Evolutionary conservation across 2,113 vertebrate genomes (phyloP).

Genomic region (Brienomyrus longianalis): DNA sequence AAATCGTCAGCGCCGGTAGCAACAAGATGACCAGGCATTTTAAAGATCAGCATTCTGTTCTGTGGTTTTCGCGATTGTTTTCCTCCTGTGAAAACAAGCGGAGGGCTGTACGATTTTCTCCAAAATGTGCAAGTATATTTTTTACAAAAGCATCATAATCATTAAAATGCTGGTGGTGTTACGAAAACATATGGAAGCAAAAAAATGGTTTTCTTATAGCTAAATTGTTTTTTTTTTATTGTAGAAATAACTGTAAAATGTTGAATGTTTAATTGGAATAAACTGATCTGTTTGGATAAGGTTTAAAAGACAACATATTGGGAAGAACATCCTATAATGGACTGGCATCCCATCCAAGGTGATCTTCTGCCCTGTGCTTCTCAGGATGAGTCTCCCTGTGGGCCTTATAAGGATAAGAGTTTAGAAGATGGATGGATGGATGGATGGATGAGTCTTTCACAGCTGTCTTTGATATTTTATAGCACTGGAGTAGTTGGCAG

Average conservation of each 20-base stretch:
- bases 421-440: neutral
- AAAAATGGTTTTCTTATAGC: neutral
- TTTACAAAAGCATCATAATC: neutral
- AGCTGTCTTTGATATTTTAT: neutral
- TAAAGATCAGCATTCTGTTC: neutral
- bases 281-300: neutral
- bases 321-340: neutral
- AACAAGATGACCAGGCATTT: neutral
- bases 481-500: neutral
- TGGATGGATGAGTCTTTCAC: neutral
- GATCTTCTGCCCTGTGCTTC: neutral
- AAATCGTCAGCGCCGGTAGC: neutral
- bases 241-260: neutral
- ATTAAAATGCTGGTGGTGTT: neutral
- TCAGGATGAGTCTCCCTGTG: neutral
- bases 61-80: neutral
- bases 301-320: neutral
- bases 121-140: neutral
- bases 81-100: neutral
- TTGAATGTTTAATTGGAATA: neutral
- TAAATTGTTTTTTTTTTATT: neutral
- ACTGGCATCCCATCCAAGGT: neutral
- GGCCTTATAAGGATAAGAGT: neutral
- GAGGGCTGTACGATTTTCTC: neutral
- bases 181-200: neutral